phyloP scores from a whole-genome alignment of 1,140 invertebrate genomes.

The Tetraneura akinire region DNA sequence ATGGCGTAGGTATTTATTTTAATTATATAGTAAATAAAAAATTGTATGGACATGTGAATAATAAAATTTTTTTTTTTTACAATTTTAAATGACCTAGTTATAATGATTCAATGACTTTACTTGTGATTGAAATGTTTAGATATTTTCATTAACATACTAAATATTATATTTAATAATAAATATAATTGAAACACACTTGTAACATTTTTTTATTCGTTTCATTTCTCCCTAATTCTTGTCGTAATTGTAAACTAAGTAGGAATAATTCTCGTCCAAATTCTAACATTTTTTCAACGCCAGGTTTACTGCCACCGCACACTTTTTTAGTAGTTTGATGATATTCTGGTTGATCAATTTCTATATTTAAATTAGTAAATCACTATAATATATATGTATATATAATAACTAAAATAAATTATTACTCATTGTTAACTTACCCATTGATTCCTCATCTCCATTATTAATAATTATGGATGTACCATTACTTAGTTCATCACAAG shows the following conservation, averaged over 20 bases:
- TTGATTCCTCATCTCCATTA: constrained; percentile 45
- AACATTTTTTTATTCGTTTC: constrained; percentile 91
- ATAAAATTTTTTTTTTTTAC: too few species aligned
- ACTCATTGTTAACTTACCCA: constrained; percentile 45
- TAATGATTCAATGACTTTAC: too few species aligned
- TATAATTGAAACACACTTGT: constrained; percentile 65
- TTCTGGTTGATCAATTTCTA: constrained; percentile 52
- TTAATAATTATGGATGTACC: constrained; percentile 40
- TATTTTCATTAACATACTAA: too few species aligned
- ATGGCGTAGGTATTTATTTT: too few species aligned
- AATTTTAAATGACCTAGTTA: too few species aligned
- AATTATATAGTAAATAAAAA: too few species aligned
- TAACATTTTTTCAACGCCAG: constrained; percentile 86
- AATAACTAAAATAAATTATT: too few species aligned
- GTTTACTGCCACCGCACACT: constrained; percentile 74
- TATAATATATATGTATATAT: too few species aligned
- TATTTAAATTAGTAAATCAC: too few species aligned
- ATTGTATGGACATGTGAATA: too few species aligned
- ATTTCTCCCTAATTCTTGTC: constrained; percentile 79
- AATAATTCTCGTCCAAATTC: constrained; percentile 93
- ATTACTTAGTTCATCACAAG: constrained; percentile 42
- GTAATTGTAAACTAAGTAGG: constrained; percentile 82
- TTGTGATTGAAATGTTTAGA: too few species aligned
- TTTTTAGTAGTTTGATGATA: constrained; percentile 57
- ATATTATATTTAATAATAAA: too few species aligned